phyloP scores from a whole-genome alignment of 2,888 invertebrate species.

The Volucella inanis region DNA sequence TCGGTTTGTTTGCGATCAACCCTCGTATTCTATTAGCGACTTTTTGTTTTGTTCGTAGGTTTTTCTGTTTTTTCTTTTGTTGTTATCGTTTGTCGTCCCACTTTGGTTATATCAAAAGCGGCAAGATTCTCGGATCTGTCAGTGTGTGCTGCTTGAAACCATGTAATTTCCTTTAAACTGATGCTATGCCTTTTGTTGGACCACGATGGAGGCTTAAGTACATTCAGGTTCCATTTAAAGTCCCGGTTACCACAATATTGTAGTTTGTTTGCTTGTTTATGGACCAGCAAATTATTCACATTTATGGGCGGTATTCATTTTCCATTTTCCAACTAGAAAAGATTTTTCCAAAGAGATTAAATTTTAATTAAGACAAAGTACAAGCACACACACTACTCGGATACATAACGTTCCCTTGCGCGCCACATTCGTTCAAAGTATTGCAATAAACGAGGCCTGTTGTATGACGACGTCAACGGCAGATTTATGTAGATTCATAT shows the following conservation, averaged over 20 bases:
- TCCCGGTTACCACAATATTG: not conserved
- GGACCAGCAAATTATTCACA: conserved; percentile 36
- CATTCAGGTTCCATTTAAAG: not conserved
- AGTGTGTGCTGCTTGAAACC: conserved; percentile 53
- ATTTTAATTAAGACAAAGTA: conserved; percentile 76
- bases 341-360: conserved; percentile 74
- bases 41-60: conserved; percentile 16
- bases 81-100: not conserved
- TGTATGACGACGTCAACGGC: not conserved
- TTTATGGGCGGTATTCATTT: conserved; percentile 57
- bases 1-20: conserved; percentile 58
- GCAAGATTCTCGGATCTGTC: conserved; percentile 32
- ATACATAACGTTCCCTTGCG: not conserved
- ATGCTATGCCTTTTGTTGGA: conserved; percentile 38
- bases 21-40: conserved; percentile 57
- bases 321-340: conserved; percentile 58
- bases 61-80: conserved; percentile 1
- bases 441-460: conserved; percentile 4
- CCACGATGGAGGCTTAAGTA: conserved; percentile 35
- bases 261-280: conserved; percentile 31
- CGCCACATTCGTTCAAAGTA: no score
- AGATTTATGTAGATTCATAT: not conserved
- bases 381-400: conserved; percentile 23
- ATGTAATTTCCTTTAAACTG: conserved; percentile 33
- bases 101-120: conserved; percentile 38